Base-by-base conservation (phyloP, 2,797 vertebrate species). In the Notolepis coatsorum region DNA sequence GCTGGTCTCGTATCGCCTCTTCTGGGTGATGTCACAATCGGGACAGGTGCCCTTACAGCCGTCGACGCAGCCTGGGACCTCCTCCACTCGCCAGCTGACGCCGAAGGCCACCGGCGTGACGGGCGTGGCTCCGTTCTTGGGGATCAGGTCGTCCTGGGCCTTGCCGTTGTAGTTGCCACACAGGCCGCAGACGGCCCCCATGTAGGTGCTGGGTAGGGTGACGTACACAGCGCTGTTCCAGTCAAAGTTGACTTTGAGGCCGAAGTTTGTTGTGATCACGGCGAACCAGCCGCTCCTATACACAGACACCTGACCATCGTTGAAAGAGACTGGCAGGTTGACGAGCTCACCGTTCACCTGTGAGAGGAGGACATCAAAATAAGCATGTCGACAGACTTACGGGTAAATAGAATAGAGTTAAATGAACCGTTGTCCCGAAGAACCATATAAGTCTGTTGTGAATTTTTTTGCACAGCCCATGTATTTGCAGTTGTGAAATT, bases 311-410 rank as follows among this genome's bases (percentile, higher is more conserved):
- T 75, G 54, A 23, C 71, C 71, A 0, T 61, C 47, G 1, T 37
- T 46, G 0, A 92, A 71, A 1, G 7, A 72, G 67, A 88, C 46
- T 0, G 95, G 95, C 2, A 95, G 82, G 41, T 95, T 89, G 30
- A 84, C 58, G 12, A 95, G 66, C 65, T 93, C 2, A 2, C 85
- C 77, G 0, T 94, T 88, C 7, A 96, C 84, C 96, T 97, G 61
- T n/a, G n/a, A n/a, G n/a, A n/a, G n/a, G n/a, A n/a, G n/a, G n/a
- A n/a, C n/a, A n/a, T n/a, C n/a, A n/a, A n/a, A n/a, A n/a, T n/a
- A n/a, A n/a, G n/a, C n/a, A n/a, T n/a, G n/a, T n/a, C n/a, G n/a
- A n/a, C n/a, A n/a, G n/a, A n/a, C n/a, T n/a, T n/a, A n/a, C n/a
- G n/a, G n/a, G n/a, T n/a, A n/a, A n/a, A n/a, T n/a, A n/a, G n/a